Percentiles rank a stretch among this genome's conserved stretches.
Conservation (phyloP, 2,113 vertebrate genomes). For the Mormyrus iriodes region DNA sequence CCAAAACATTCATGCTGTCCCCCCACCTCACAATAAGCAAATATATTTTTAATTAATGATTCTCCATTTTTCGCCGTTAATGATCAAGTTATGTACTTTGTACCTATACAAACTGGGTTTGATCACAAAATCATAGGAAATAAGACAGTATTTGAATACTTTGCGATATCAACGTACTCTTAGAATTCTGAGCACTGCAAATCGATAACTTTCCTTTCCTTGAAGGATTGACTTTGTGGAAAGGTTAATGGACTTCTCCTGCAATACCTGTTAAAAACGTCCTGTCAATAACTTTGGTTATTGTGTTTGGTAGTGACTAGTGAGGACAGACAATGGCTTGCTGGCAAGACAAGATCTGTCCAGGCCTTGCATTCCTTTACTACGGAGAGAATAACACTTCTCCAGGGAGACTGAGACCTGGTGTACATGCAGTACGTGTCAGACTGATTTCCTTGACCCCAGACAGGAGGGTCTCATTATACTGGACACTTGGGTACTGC, state of each 20-base stretch:
- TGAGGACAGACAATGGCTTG: background rate
- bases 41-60: background rate
- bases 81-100: background rate
- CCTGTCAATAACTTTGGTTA: conserved; percentile 9
- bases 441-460: background rate
- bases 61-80: background rate
- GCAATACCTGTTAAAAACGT: background rate
- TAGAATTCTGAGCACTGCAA: background rate
- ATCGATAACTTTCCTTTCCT: background rate
- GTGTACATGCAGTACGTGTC: background rate
- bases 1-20: background rate
- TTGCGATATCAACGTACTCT: background rate
- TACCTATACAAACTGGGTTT: background rate
- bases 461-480: background rate
- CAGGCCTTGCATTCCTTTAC: background rate
- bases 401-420: background rate
- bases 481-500: background rate
- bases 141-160: background rate
- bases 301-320: background rate
- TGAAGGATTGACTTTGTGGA: background rate
- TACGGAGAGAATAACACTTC: background rate
- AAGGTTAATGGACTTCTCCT: background rate
- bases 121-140: background rate
- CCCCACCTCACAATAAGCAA: background rate
- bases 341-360: background rate